phyloP scores from a whole-genome alignment of 2,797 vertebrate species.

The Pteronotus mesoamericanus region DNA sequence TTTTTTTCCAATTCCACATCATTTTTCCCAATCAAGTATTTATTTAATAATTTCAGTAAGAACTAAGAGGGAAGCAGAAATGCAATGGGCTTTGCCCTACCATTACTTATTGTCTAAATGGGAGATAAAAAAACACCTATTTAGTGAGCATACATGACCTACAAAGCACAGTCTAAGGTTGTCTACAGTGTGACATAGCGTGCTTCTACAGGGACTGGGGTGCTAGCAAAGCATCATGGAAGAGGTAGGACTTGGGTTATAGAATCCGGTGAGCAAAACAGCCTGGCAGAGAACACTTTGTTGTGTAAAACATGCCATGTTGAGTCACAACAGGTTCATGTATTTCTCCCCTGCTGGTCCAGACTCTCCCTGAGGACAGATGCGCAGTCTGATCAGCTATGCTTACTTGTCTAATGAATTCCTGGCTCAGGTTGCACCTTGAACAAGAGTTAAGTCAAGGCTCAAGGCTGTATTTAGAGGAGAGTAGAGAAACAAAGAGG shows the following conservation, averaged over 20 bases:
- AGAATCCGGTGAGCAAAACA: not conserved
- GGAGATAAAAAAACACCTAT: not conserved
- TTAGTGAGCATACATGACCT: not conserved
- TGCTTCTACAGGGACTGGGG: not conserved
- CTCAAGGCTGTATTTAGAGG: not conserved
- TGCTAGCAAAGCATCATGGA: not conserved
- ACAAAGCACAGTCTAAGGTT: not conserved
- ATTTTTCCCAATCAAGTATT: not conserved
- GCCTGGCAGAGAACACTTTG: not conserved
- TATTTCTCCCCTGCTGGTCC: not conserved
- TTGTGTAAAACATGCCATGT: not conserved
- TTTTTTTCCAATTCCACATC: not conserved
- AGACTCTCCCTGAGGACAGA: not conserved
- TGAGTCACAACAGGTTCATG: too few species aligned
- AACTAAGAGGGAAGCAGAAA: not conserved
- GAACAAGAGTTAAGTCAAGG: not conserved
- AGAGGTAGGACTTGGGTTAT: not conserved
- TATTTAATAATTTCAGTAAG: not conserved
- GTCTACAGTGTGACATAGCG: not conserved
- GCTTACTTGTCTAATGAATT: not conserved
- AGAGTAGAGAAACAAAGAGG: not conserved
- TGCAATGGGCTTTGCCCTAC: not conserved
- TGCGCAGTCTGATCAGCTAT: not conserved
- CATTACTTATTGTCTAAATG: not conserved
- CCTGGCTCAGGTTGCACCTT: not conserved